phyloP scores from a whole-genome alignment of 2,797 vertebrate genomes.

The Oophaga sylvatica region DNA sequence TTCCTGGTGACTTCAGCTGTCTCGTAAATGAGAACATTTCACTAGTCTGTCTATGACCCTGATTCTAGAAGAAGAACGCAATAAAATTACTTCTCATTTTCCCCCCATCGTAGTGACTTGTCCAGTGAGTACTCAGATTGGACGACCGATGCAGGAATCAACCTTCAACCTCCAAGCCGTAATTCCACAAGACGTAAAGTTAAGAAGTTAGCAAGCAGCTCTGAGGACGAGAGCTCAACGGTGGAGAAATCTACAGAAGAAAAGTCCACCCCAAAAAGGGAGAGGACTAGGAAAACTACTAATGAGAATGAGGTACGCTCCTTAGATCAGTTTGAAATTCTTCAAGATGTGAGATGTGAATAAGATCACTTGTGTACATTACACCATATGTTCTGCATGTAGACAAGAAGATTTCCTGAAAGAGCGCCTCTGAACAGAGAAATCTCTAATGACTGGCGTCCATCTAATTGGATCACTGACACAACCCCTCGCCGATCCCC shows the following conservation, averaged over 20 bases:
- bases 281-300: conserved; percentile 72
- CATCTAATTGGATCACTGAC: conserved; percentile 93
- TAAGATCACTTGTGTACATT: neutral
- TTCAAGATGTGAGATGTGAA: neutral
- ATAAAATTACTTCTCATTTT: neutral
- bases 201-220: conserved; percentile 81
- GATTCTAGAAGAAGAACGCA: too few relatives aligned
- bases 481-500: conserved; percentile 92
- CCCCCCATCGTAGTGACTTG: conserved; percentile 75
- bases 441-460: conserved; percentile 86
- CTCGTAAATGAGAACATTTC: too few relatives aligned
- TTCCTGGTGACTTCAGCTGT: too few relatives aligned
- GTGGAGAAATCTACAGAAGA: conserved; percentile 76
- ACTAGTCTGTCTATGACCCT: too few relatives aligned
- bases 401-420: neutral
- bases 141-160: conserved; percentile 92
- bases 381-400: neutral
- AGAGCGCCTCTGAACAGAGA: conserved; percentile 77
- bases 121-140: conserved; percentile 94
- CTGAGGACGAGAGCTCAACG: conserved; percentile 85
- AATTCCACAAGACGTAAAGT: conserved; percentile 79
- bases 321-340: neutral
- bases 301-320: conserved; percentile 71
- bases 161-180: conserved; percentile 84
- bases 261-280: conserved; percentile 72